phyloP scores from a whole-genome alignment of 1,140 invertebrate genomes.

The Agrypnia vestita region DNA sequence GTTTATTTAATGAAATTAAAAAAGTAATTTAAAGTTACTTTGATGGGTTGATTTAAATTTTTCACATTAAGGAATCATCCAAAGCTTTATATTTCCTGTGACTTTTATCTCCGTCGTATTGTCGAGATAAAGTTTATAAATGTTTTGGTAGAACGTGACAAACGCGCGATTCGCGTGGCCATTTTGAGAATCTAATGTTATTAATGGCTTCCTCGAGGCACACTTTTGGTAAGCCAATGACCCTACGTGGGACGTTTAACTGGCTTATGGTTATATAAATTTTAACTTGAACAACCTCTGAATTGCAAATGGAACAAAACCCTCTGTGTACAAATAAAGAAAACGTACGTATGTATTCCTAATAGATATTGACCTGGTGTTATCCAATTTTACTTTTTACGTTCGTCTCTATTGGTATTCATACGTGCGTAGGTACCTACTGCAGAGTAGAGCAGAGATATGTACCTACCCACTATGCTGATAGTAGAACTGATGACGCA shows the following conservation, averaged over 20 bases:
- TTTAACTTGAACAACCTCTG: too few species aligned
- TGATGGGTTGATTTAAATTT: background rate
- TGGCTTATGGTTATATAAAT: too few species aligned
- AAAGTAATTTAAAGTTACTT: background rate
- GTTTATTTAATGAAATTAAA: background rate
- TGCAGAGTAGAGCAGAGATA: too few species aligned
- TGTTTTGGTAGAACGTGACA: slow-evolving; percentile 6
- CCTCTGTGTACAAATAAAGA: too few species aligned
- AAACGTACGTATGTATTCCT: too few species aligned
- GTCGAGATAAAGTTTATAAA: background rate
- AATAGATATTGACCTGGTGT: too few species aligned
- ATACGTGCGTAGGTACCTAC: too few species aligned
- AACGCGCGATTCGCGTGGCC: slow-evolving; percentile 7
- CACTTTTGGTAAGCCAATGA: background rate
- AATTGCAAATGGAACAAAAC: too few species aligned
- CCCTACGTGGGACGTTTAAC: background rate
- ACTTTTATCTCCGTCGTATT: background rate
- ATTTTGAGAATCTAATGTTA: slow-evolving; percentile 8
- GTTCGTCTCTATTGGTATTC: too few species aligned
- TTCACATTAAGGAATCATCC: background rate
- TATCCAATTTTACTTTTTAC: too few species aligned
- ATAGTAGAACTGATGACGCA: too few species aligned
- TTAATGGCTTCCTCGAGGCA: slow-evolving; percentile 7
- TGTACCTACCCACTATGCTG: too few species aligned
- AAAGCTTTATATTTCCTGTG: background rate